phyloP scores from a whole-genome alignment of 2,113 vertebrate species.

The Chloropsis hardwickii region DNA sequence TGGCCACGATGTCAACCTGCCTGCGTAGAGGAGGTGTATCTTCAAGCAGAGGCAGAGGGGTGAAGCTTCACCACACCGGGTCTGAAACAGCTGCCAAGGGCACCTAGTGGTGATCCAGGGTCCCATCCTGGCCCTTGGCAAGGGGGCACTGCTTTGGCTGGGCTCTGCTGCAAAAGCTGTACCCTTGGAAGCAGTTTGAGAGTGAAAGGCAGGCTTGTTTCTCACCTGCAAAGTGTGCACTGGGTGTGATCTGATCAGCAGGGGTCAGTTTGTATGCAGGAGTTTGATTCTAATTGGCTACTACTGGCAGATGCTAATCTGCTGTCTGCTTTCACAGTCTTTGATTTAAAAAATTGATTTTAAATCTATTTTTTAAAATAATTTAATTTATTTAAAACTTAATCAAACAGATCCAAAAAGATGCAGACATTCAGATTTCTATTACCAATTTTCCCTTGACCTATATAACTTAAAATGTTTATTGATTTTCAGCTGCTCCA shows the following conservation, averaged over 20 bases:
- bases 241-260: neutral
- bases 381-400: neutral
- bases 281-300: neutral
- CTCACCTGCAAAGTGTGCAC: neutral
- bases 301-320: neutral
- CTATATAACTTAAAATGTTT: neutral
- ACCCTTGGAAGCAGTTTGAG: neutral
- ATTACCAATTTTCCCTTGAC: neutral
- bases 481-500: neutral
- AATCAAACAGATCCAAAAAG: neutral
- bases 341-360: neutral
- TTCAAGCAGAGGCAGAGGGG: rapidly evolving
- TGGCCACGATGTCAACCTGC: neutral
- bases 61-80: rapidly evolving
- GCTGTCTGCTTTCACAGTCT: neutral
- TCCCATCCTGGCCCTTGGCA: rapidly evolving
- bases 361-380: neutral
- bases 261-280: neutral
- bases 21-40: rapidly evolving
- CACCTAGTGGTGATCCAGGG: neutral
- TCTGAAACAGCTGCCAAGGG: neutral
- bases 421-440: neutral
- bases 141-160: rapidly evolving
- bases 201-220: neutral
- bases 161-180: neutral